Conservation (phyloP, 2,113 vertebrate genomes). For the Egretta garzetta region DNA sequence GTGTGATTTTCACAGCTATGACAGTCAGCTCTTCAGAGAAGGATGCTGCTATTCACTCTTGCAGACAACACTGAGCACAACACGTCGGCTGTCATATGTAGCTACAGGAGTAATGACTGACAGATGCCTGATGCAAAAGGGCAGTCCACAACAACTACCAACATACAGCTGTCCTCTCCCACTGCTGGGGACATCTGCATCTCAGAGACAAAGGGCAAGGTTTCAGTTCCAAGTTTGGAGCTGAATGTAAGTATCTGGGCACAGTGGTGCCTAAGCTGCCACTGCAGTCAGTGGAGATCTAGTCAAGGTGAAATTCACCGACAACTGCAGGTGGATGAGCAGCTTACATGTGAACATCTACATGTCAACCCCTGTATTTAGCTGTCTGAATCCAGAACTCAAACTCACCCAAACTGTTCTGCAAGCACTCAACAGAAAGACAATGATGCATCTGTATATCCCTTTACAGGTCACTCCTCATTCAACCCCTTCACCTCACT, state of each 20-base stretch:
- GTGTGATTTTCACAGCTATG: not conserved
- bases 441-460: not conserved
- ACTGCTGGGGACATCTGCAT: fast-evolving
- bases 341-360: not conserved
- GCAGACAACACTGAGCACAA: not conserved
- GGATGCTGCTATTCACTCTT: not conserved
- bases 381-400: not conserved
- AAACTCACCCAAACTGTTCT: not conserved
- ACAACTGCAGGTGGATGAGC: not conserved
- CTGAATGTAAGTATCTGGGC: not conserved
- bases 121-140: not conserved
- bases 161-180: not conserved
- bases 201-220: not conserved
- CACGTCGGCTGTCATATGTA: fast-evolving
- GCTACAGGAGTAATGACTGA: not conserved
- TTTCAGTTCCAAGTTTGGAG: not conserved
- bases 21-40: not conserved
- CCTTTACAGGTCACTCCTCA: not conserved
- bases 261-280: not conserved
- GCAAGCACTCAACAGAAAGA: not conserved
- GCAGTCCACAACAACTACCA: not conserved
- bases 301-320: not conserved
- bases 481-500: not conserved
- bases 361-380: not conserved
- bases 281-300: not conserved